Conservation (phyloP, 2,888 invertebrate genomes). For the Stenichneumon culpator region DNA sequence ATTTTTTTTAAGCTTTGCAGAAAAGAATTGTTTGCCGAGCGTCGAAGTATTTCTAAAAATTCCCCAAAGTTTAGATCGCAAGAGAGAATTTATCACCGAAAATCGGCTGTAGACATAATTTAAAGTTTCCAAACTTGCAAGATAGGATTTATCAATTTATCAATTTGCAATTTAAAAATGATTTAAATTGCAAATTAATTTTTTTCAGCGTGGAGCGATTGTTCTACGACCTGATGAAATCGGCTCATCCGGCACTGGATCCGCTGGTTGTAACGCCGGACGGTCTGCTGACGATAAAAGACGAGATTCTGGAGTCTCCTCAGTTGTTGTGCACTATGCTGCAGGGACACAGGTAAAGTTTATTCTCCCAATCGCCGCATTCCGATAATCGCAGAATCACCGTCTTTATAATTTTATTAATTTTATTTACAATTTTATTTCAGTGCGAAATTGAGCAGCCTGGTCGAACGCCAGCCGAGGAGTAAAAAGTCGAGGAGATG, state of each 20-base stretch:
- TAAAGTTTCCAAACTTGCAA: no score
- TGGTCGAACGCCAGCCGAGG: constrained; percentile 92
- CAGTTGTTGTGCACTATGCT: constrained; percentile 94
- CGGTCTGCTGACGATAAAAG: constrained; percentile 92
- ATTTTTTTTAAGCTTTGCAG: no score
- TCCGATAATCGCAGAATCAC: no score
- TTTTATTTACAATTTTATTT: neutral
- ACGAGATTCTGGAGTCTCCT: constrained; percentile 92
- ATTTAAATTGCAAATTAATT: neutral
- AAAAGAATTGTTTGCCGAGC: no score
- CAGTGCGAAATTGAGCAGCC: constrained; percentile 91
- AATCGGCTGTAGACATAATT: no score
- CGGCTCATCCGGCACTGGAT: constrained; percentile 94
- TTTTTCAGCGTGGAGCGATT: constrained; percentile 93
- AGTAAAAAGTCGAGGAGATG: constrained; percentile 96
- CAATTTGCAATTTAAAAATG: no score
- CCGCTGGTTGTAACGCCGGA: constrained; percentile 92
- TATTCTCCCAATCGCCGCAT: neutral
- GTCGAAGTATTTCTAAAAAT: no score
- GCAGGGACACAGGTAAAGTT: constrained; percentile 93
- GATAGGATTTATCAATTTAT: no score
- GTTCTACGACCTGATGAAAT: constrained; percentile 94
- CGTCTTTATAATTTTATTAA: no score
- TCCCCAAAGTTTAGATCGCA: no score
- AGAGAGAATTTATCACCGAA: no score